Base-by-base conservation (phyloP, 2,113 vertebrate species). In the Saguinus imperator region DNA sequence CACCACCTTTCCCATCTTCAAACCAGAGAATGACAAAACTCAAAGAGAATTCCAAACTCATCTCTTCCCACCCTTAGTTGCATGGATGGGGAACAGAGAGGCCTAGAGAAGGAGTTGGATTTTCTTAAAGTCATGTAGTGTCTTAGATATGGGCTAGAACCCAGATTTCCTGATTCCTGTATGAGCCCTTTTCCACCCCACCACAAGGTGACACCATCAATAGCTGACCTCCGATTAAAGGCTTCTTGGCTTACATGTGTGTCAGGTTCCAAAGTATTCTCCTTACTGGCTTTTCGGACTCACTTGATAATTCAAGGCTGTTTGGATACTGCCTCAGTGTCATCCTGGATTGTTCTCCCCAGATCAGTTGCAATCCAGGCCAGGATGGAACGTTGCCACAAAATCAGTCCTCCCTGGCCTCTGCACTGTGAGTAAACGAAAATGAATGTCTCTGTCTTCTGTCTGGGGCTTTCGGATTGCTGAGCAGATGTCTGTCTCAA, bases 381-480 rank as follows among this genome's bases (percentile, higher is more conserved):
- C 94, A 98, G 83, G 40, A 94, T 97, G 96, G 96, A 97, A 90
- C 48, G 87, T 11, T 68, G 96, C 96, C 96, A 97, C 76, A 66
- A 89, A 98, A 94, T 96, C 94, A 87, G 64, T 91, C 75, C 75
- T 94, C 52, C 73, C 72, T 94, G 76, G 87, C 90, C 80, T 84
- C 91, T 87, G 52, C 50, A 61, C 37, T 90, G 32, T 94, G 91
- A 97, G 96, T 94, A 95, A 98, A 95, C 79, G 91, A 96, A 97
- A 97, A 97, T 89, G 68, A 98, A 95, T 97, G 94, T 96, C 96
- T 98, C 96, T 55, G 57, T 96, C 82, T 98, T 95, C 91, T 92
- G 90, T 96, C 95, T 97, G 93, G 89, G 76, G 75, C 83, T 90
- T 72, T 97, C 82, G 87, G 82, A 96, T 97, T 87, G 93, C 86